Conservation (phyloP, 2,888 invertebrate species). For the Peribatodes rhomboidaria region DNA sequence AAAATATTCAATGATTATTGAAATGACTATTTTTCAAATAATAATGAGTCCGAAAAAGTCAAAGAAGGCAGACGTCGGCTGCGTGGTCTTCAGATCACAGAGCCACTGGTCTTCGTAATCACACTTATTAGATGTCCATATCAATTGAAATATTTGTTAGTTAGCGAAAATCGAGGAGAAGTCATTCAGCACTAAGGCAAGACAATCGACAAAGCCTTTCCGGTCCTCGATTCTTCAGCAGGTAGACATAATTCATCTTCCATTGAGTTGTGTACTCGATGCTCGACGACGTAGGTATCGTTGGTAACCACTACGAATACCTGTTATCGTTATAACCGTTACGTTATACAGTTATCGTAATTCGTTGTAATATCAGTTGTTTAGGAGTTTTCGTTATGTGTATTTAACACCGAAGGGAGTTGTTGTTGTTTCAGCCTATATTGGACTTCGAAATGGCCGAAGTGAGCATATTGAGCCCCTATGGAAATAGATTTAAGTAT, state of each 20-base stretch:
- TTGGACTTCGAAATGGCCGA: slow-evolving; percentile 16
- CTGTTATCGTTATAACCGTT: slow-evolving; percentile 36
- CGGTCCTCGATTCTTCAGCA: not conserved
- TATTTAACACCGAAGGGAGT: slow-evolving; percentile 30
- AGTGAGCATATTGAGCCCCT: slow-evolving; percentile 5
- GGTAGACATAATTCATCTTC: not conserved
- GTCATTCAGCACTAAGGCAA: not conserved
- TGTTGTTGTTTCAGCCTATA: slow-evolving; percentile 20
- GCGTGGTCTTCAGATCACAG: too few relatives aligned
- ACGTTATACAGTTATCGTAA: slow-evolving; percentile 34
- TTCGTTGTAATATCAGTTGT: slow-evolving; percentile 38
- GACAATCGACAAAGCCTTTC: not conserved
- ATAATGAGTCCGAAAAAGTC: too few relatives aligned
- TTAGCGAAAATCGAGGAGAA: not conserved
- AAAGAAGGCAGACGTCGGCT: too few relatives aligned
- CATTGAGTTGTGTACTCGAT: not conserved
- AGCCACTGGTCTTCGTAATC: too few relatives aligned
- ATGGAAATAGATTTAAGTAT: not conserved
- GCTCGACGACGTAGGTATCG: not conserved
- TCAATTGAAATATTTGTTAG: not conserved
- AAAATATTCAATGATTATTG: too few relatives aligned
- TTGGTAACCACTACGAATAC: slow-evolving; percentile 25
- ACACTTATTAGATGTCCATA: too few relatives aligned
- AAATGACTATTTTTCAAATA: too few relatives aligned
- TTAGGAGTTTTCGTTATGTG: slow-evolving; percentile 38